A percentile compares a stretch with the other conserved stretches of the same genome.
Evolutionary conservation across 2,888 invertebrate genomes (phyloP).

Genomic region (Agrenia bidenticulata): DNA sequence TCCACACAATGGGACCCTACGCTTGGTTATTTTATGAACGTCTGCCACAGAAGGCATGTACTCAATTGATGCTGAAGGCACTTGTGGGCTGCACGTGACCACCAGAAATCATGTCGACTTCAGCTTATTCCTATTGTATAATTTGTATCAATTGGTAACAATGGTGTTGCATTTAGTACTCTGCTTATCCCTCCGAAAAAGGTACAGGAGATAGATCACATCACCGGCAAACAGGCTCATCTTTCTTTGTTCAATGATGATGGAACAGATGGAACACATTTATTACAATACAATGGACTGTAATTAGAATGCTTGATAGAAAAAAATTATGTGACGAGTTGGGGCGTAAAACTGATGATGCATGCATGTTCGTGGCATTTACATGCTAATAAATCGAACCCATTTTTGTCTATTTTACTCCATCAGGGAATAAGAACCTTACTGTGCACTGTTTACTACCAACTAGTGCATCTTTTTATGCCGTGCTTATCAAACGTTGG

Average conservation of each 20-base stretch:
- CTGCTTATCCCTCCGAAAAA: not conserved
- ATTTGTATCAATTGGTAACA: slow-evolving; percentile 13
- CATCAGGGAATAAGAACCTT: too few species aligned
- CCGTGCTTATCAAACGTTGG: too few species aligned
- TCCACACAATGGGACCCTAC: slow-evolving; percentile 10
- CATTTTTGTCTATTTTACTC: too few species aligned
- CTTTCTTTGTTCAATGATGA: slow-evolving; percentile 25
- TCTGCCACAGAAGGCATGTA: slow-evolving; percentile 16
- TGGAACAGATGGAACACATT: slow-evolving; percentile 26
- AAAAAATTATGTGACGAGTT: slow-evolving; percentile 18
- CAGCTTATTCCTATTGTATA: slow-evolving; percentile 7
- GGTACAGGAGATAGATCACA: slow-evolving; percentile 6
- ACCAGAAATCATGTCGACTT: slow-evolving; percentile 50
- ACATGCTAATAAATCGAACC: too few species aligned
- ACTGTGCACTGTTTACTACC: too few species aligned
- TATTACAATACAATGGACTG: slow-evolving; percentile 20
- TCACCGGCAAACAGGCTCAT: slow-evolving; percentile 13
- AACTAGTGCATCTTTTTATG: too few species aligned
- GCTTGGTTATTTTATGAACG: slow-evolving; percentile 19
- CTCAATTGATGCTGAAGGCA: slow-evolving; percentile 26
- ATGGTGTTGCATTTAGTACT: not conserved
- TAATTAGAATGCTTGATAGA: slow-evolving; percentile 21
- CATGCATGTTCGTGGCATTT: slow-evolving; percentile 14
- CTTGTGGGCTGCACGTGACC: slow-evolving; percentile 51
- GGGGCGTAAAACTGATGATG: not conserved